phyloP scores from a whole-genome alignment of 2,888 invertebrate genomes.

The Bursaphelenchus okinawaensis region DNA sequence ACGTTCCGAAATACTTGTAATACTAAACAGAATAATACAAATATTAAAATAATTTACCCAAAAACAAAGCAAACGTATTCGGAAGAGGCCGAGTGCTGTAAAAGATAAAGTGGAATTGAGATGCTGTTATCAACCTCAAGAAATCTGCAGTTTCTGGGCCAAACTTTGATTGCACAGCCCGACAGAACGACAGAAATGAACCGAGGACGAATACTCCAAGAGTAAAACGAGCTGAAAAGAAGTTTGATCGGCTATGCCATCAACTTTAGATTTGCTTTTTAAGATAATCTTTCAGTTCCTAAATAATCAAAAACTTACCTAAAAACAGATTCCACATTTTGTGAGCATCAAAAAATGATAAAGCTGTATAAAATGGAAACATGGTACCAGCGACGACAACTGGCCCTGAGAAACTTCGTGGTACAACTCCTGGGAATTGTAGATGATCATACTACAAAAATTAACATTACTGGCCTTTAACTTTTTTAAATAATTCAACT shows the following conservation, averaged over 20 bases:
- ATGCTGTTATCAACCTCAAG: slow-evolving; percentile 67
- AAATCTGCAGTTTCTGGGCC: slow-evolving; percentile 68
- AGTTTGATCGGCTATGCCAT: no score
- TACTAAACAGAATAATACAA: slow-evolving; percentile 64
- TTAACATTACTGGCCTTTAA: no score
- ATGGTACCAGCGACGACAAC: slow-evolving; percentile 71
- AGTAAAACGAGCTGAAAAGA: slow-evolving; percentile 75
- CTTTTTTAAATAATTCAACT: no score
- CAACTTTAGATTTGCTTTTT: no score
- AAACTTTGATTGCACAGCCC: slow-evolving; percentile 72
- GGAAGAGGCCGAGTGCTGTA: slow-evolving; percentile 89
- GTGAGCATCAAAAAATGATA: slow-evolving; percentile 31
- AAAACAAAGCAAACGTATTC: slow-evolving; percentile 83
- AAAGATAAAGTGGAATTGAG: slow-evolving; percentile 97
- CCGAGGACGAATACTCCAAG: slow-evolving; percentile 73
- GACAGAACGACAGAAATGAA: slow-evolving; percentile 71
- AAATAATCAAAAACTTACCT: no score
- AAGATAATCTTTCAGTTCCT: no score
- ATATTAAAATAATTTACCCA: slow-evolving; percentile 70
- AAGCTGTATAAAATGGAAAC: slow-evolving; percentile 23
- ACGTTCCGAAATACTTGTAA: slow-evolving; percentile 78
- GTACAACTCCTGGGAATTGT: slow-evolving; percentile 93
- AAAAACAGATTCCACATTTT: slow-evolving; percentile 46
- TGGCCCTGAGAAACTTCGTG: slow-evolving; percentile 89
- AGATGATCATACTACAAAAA: slow-evolving; percentile 99